Percentiles rank a stretch among this genome's conserved stretches.
phyloP scores from a whole-genome alignment of 2,797 vertebrate genomes.

The Iguana delicatissima region DNA sequence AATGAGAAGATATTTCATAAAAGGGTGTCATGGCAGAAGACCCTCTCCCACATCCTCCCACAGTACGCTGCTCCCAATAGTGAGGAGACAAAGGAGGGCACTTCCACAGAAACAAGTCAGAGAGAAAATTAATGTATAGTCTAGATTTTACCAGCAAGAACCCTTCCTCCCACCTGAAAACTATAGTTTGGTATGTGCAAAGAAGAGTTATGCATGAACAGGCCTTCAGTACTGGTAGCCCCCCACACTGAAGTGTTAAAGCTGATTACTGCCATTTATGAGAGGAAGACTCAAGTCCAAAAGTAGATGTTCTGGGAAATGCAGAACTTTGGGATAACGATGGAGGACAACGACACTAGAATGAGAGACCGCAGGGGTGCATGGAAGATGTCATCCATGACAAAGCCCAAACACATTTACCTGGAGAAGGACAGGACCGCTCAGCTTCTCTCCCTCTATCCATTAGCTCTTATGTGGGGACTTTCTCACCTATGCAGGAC shows the following conservation, averaged over 20 bases:
- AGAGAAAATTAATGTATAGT: background rate
- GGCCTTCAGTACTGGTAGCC: background rate
- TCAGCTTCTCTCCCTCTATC: background rate
- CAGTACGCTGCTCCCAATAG: too few relatives aligned
- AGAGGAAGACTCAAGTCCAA: background rate
- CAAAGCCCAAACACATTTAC: too few relatives aligned
- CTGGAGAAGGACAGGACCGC: background rate
- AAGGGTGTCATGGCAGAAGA: too few relatives aligned
- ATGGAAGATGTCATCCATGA: background rate
- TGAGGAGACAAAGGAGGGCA: too few relatives aligned
- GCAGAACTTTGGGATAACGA: background rate
- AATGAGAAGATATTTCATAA: too few relatives aligned
- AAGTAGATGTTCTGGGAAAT: background rate
- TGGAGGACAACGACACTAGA: background rate
- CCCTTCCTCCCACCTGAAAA: background rate
- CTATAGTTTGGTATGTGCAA: background rate
- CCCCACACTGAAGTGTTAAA: background rate
- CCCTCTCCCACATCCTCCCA: too few relatives aligned
- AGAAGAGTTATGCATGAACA: background rate
- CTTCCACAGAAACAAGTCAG: background rate
- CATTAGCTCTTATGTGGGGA: background rate
- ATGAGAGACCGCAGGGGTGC: too few relatives aligned
- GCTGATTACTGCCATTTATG: background rate
- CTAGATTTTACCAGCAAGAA: too few relatives aligned
- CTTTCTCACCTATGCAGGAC: background rate